Percentiles rank a stretch among this genome's conserved stretches.
phyloP scores from a whole-genome alignment of 1,140 invertebrate species.

The Cherax quadricarinatus region DNA sequence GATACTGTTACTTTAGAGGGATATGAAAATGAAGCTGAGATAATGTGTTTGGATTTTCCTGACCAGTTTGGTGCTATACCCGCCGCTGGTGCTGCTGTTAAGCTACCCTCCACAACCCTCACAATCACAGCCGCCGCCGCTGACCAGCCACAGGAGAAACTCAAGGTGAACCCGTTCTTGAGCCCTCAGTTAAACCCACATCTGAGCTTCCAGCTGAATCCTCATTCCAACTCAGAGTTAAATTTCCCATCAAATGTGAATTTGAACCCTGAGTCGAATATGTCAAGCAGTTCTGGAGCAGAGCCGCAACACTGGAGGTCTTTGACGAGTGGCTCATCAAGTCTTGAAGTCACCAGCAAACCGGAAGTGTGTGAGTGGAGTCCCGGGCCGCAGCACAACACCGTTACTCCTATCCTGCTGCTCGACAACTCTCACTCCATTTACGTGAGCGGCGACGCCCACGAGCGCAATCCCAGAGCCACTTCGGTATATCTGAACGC shows the following conservation, averaged over 20 bases:
- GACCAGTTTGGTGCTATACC: not conserved
- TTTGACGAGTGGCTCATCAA: not conserved
- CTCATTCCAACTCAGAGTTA: too few species aligned
- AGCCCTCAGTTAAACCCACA: not conserved
- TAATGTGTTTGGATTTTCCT: not conserved
- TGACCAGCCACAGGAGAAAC: not conserved
- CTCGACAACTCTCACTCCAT: not conserved
- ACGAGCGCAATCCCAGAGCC: not conserved
- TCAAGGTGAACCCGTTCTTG: not conserved
- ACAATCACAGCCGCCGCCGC: not conserved
- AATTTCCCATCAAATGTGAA: not conserved
- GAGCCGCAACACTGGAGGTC: not conserved
- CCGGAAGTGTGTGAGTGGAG: not conserved
- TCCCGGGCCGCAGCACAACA: not conserved
- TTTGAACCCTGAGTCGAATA: not conserved
- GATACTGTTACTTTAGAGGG: not conserved
- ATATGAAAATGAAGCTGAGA: not conserved
- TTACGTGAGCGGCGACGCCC: constrained; percentile 31
- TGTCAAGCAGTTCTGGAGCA: not conserved
- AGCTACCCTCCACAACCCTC: not conserved
- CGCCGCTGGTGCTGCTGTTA: not conserved
- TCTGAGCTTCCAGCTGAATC: not conserved
- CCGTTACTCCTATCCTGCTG: not conserved
- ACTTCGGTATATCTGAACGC: constrained; percentile 24
- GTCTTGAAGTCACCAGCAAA: not conserved